Evolutionary conservation across 1,140 invertebrate genomes (phyloP).

Genomic region (Sitophilus oryzae): DNA sequence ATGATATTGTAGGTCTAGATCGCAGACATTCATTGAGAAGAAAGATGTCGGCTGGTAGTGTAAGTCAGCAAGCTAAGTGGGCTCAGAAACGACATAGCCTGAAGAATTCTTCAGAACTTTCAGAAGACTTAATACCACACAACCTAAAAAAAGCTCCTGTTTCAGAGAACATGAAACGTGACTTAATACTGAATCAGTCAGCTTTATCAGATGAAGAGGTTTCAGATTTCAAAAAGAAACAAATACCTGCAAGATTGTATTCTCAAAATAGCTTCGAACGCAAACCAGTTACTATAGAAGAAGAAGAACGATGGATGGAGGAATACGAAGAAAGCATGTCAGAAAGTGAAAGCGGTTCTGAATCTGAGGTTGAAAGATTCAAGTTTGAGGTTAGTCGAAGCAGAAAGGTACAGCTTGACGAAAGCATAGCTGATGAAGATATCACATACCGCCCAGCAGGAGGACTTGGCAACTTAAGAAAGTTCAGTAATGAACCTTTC

Average conservation of each 20-base stretch:
- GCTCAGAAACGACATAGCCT: constrained; percentile 40
- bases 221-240: constrained; percentile 33
- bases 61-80: constrained; percentile 31
- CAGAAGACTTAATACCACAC: constrained; percentile 22
- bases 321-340: constrained; percentile 36
- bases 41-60: constrained; percentile 33
- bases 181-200: constrained; percentile 27
- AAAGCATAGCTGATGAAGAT: constrained; percentile 54
- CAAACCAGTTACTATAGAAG: constrained; percentile 30
- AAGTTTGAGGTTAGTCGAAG: constrained; percentile 15
- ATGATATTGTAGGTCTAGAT: constrained; percentile 29
- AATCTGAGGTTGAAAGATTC: constrained; percentile 22
- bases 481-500: constrained; percentile 48
- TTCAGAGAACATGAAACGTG: constrained; percentile 23
- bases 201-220: constrained; percentile 39
- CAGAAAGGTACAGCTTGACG: constrained; percentile 34
- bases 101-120: constrained; percentile 37
- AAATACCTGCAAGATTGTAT: constrained; percentile 30
- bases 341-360: constrained; percentile 36
- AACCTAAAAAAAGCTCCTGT: constrained; percentile 20
- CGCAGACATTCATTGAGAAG: constrained; percentile 35
- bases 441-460: constrained; percentile 60
- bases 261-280: constrained; percentile 28
- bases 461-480: constrained; percentile 39
- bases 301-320: constrained; percentile 41